These are phyloP conservation scores for Pelecanus crispus DNA, from an alignment of 2,113 vertebrate genomes.

Conservation along the genomic window DNA sequence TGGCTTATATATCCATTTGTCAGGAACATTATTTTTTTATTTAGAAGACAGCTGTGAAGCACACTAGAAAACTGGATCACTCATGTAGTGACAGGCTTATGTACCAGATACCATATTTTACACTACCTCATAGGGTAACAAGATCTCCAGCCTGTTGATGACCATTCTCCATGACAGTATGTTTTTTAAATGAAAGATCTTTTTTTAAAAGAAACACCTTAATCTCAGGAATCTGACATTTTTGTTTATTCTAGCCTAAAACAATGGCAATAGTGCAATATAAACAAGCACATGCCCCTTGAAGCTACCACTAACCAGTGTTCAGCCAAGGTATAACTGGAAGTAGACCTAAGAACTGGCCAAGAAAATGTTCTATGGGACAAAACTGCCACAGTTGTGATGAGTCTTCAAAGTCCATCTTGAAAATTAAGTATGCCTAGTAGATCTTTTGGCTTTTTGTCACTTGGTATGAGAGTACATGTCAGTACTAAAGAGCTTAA, in stretches of 20 bases:
- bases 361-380: not conserved
- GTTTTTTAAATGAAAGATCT: not conserved
- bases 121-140: not conserved
- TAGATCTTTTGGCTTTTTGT: not conserved
- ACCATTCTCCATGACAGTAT: not conserved
- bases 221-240: not conserved
- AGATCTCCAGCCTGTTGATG: not conserved
- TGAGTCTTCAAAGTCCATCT: not conserved
- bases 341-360: not conserved
- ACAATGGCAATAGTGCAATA: not conserved
- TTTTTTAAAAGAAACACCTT: not conserved
- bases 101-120: not conserved
- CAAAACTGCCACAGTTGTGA: not conserved
- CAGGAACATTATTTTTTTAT: not conserved
- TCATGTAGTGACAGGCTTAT: not conserved
- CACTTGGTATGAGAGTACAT: not conserved
- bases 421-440: not conserved
- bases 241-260: not conserved
- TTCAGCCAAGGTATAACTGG: not conserved
- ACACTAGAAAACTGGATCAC: not conserved
- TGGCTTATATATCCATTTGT: not conserved
- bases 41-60: not conserved
- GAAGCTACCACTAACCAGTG: fast-evolving
- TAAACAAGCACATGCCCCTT: not conserved
- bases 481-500: not conserved